Percentiles rank a stretch among this genome's conserved stretches.
phyloP scores from a whole-genome alignment of 2,113 vertebrate species.

The Mirza zaza region DNA sequence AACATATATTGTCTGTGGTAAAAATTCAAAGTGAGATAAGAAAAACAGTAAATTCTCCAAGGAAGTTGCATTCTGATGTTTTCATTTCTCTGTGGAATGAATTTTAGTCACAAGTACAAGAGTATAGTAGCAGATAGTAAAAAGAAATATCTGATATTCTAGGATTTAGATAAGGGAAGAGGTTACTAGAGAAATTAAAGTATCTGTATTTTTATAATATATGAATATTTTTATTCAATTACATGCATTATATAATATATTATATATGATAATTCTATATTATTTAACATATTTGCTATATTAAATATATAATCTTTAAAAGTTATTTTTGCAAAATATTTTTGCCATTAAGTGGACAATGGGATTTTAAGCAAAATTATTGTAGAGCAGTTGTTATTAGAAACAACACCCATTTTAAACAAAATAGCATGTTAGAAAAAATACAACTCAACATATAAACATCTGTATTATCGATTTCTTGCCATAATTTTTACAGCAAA shows the following conservation, averaged over 20 bases:
- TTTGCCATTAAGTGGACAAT: neutral
- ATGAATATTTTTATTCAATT: neutral
- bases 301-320: neutral
- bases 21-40: slow-evolving; percentile 33
- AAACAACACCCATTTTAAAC: slow-evolving; percentile 33
- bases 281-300: neutral
- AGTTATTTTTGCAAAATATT: neutral
- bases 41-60: neutral
- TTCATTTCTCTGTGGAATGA: neutral
- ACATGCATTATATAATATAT: neutral
- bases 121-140: neutral
- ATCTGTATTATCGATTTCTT: slow-evolving; percentile 59
- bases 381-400: neutral
- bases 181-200: neutral
- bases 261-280: neutral
- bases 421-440: slow-evolving; percentile 42
- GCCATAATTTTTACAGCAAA: slow-evolving; percentile 63
- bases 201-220: neutral
- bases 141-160: neutral
- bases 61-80: neutral
- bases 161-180: neutral
- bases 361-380: slow-evolving; percentile 17
- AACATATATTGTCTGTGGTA: neutral
- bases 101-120: neutral
- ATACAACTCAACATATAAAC: neutral